Evolutionary conservation across 2,888 invertebrate species (phyloP), one percentile per base, ranked within the genome.

Genomic region (Oscheius sp.): DNA sequence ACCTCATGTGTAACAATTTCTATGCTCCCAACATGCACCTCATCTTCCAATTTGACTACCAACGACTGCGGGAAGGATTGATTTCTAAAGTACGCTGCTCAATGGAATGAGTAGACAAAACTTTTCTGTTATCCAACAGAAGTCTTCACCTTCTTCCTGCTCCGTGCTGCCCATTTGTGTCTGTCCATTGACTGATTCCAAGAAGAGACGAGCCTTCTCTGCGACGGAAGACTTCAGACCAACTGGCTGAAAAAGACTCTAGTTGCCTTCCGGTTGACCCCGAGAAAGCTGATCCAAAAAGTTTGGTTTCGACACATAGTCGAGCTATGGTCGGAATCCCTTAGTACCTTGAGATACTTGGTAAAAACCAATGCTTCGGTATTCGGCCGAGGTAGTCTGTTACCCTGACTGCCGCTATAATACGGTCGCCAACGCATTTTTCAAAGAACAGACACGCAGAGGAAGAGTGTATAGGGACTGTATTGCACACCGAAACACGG

Each of bases 201-300:
- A 66, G 68, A 82, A 82, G 9, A 76, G 78, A 33, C 78, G 77
- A 1, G 82, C 82, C 63, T 82, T 82, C n/a, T 78, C 76, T 55
- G 78, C 76, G 58, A 79, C 77, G 10, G 80, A 78, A 9, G 78
- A 73, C 2, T 55, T 55, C 2, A 77, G 77, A 11, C 77, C 74
- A 3, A 80, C 78, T 11, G 71, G 58, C 60, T 76, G 57, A 58
- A 73, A 70, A 35, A 42, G 42, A 7, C 7, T 42, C 42, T 42
- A 4, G 42, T 42, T 42, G 42, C 42, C 42, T 42, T 42, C 42
- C 42, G 42, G 42, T 42, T 42, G 42, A 42, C 42, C 42, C 42
- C 42, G 42, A 42, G 42, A 42, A 42, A 0, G 42, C 42, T 42
- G 42, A 42, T 42, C 42, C 42, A 42, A 42, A 42, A 42, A 42